phyloP scores from a whole-genome alignment of 2,113 vertebrate species.

The Opisthocomus hoazin region DNA sequence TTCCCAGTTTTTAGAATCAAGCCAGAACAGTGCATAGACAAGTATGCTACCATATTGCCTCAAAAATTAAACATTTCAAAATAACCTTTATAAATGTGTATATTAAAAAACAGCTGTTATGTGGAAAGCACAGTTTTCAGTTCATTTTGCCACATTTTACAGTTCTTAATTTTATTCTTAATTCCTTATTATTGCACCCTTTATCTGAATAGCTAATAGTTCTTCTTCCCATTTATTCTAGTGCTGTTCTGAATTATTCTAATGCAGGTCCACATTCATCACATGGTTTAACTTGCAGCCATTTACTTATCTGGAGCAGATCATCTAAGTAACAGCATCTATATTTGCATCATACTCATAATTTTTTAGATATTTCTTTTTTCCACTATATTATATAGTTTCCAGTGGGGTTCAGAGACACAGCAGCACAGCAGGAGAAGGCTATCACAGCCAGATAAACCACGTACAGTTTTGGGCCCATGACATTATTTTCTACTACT shows the following conservation, averaged over 20 bases:
- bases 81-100: not conserved
- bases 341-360: not conserved
- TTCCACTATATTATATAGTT: not conserved
- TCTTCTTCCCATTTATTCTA: not conserved
- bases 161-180: not conserved
- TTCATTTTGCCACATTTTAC: not conserved
- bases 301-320: not conserved
- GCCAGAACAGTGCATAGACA: not conserved
- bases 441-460: not conserved
- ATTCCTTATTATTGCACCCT: not conserved
- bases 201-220: not conserved
- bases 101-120: not conserved
- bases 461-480: not conserved
- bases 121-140: not conserved
- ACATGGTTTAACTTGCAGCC: rapidly evolving
- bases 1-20: not conserved
- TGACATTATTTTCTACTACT: not conserved
- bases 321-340: not conserved
- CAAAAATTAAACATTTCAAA: not conserved
- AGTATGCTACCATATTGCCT: not conserved
- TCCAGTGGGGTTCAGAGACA: not conserved
- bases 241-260: not conserved
- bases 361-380: not conserved
- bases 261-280: not conserved
- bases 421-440: not conserved